A percentile compares a stretch with the other conserved stretches of the same genome.
Evolutionary conservation across 37 sponge, comb jelly and placozoan species (phyloP).

Genomic region (Agelas oroides): DNA sequence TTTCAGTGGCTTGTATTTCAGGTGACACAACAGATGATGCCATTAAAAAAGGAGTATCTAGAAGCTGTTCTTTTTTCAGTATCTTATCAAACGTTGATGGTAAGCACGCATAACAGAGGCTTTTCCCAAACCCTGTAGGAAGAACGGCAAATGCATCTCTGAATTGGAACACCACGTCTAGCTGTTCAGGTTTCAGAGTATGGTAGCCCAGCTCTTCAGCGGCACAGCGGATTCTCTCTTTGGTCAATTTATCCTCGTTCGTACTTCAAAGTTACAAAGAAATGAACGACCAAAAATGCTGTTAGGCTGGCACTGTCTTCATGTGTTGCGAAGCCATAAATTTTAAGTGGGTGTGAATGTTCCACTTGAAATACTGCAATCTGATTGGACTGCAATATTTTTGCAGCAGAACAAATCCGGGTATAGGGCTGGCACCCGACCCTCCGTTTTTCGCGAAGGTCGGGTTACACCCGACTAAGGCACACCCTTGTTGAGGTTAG

Average conservation of each 20-base stretch:
- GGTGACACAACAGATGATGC: conserved; percentile 27
- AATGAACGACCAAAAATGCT: too few species aligned
- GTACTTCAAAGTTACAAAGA: not conserved
- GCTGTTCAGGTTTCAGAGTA: not conserved
- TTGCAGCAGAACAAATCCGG: conserved; percentile 10
- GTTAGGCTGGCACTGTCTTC: not conserved
- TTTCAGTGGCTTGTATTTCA: conserved; percentile 24
- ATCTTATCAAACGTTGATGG: conserved; percentile 18
- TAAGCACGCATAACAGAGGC: conserved; percentile 34
- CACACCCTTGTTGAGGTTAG: too few species aligned
- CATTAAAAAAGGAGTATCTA: too few species aligned
- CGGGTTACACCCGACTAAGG: not conserved
- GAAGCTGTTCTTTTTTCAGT: not conserved
- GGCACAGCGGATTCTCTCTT: too few species aligned
- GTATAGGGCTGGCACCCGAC: not conserved
- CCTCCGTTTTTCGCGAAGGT: not conserved
- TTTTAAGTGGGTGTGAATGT: not conserved
- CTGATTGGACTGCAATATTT: not conserved
- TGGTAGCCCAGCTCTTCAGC: not conserved
- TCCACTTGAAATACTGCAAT: not conserved
- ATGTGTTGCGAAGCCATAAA: too few species aligned
- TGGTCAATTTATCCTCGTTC: not conserved
- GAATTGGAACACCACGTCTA: too few species aligned
- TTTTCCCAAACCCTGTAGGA: conserved; percentile 32
- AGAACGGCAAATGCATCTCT: too few species aligned